Conservation (phyloP, 1,140 invertebrate genomes). For the Scaptomyza hsui region DNA sequence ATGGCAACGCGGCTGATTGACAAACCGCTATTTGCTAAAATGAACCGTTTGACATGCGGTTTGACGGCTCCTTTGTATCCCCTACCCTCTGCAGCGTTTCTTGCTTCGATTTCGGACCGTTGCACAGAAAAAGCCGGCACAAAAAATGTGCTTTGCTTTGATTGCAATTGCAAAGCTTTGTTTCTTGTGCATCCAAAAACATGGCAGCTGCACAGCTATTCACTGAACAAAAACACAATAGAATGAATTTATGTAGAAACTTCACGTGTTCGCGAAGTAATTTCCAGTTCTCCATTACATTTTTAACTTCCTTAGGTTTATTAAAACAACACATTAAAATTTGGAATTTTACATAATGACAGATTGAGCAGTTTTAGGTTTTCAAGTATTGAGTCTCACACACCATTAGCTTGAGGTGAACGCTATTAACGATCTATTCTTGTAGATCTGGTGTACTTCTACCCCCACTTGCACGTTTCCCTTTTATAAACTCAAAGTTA, state of each 20-base stretch:
- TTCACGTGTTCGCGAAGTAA: neutral
- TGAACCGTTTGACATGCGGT: slow-evolving; percentile 71
- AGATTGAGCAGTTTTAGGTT: slow-evolving; percentile 4
- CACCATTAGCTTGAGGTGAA: neutral
- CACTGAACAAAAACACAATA: neutral
- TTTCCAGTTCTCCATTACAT: too few species aligned
- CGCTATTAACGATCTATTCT: neutral
- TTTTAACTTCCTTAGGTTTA: too few species aligned
- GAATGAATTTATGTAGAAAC: neutral
- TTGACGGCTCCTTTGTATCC: slow-evolving; percentile 22
- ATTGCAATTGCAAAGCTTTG: slow-evolving; percentile 29
- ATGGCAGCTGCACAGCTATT: neutral
- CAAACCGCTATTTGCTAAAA: slow-evolving; percentile 75
- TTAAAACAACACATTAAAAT: slow-evolving; percentile 13
- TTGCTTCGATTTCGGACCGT: neutral
- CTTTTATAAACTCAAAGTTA: slow-evolving; percentile 53
- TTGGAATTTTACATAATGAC: neutral
- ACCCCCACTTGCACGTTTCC: slow-evolving; percentile 36
- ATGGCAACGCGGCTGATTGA: slow-evolving; percentile 57
- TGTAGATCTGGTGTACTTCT: neutral
- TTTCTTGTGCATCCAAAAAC: neutral
- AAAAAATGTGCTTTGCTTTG: slow-evolving; percentile 24
- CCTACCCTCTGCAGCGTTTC: neutral
- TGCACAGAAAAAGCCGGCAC: slow-evolving; percentile 21
- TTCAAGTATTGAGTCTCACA: neutral